Evolutionary conservation across 1,140 invertebrate species (phyloP).

Genomic region (Drosophila navojoa): DNA sequence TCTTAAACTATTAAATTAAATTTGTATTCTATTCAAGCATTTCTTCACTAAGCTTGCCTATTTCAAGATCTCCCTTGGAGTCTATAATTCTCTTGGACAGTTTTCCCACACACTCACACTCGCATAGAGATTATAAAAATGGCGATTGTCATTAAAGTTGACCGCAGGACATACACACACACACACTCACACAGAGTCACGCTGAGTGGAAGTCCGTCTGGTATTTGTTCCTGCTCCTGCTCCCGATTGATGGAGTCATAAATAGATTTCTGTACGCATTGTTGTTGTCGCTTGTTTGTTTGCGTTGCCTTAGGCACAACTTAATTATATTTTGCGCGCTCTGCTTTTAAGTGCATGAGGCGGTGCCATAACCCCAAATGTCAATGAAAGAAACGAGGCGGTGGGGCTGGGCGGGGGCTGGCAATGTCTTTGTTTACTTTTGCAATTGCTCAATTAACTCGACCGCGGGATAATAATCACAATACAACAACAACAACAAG

Average conservation of each 20-base stretch:
- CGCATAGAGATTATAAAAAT: neutral
- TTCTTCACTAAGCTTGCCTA: too few species aligned
- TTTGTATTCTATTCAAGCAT: too few species aligned
- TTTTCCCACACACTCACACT: too few species aligned
- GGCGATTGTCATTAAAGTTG: neutral
- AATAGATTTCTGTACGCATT: constrained; percentile 31
- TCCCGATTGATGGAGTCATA: neutral
- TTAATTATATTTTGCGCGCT: constrained; percentile 60
- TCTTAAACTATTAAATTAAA: too few species aligned
- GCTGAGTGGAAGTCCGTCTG: neutral
- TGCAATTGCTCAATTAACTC: constrained; percentile 65
- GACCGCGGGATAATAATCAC: constrained; percentile 58
- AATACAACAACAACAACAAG: constrained; percentile 19
- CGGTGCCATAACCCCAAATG: neutral
- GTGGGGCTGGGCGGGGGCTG: neutral
- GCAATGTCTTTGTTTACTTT: constrained; percentile 54
- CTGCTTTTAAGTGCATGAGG: constrained; percentile 31
- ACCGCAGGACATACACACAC: neutral
- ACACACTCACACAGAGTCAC: too few species aligned
- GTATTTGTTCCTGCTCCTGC: constrained; percentile 1
- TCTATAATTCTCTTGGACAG: too few species aligned
- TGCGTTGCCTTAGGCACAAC: constrained; percentile 45
- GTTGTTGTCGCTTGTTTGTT: constrained; percentile 45
- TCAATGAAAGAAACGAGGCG: too few species aligned
- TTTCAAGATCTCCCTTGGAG: too few species aligned